These are phyloP conservation scores for Acropternis orthonyx DNA, from an alignment of 2,797 vertebrate species.

Conservation along the genomic window DNA sequence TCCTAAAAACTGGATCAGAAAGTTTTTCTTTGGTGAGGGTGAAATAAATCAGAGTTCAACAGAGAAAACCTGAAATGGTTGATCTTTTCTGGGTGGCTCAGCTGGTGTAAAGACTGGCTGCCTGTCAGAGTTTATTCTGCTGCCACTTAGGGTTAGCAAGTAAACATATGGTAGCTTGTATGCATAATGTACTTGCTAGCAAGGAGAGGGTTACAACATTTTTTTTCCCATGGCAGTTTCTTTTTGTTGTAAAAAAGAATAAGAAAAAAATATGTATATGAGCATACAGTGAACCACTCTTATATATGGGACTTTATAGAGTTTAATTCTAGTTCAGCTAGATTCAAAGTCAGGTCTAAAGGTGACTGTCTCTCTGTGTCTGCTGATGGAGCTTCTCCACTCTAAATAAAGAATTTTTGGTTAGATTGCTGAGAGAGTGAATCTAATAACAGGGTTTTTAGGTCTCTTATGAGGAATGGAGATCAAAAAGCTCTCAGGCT, in stretches of 20 bases:
- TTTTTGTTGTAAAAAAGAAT: neutral
- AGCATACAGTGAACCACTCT: neutral
- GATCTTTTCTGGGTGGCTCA: neutral
- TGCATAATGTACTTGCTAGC: neutral
- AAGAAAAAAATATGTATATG: neutral
- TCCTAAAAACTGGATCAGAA: neutral
- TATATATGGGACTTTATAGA: neutral
- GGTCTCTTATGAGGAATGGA: neutral
- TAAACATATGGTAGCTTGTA: neutral
- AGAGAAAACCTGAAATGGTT: neutral
- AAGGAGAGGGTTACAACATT: neutral
- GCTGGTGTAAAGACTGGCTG: neutral
- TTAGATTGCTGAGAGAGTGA: neutral
- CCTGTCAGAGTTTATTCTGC: neutral
- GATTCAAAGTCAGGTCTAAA: neutral
- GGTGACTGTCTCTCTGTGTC: neutral
- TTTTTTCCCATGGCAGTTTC: too few species aligned
- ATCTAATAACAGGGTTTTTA: neutral
- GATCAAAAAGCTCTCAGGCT: neutral
- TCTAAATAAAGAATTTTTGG: neutral
- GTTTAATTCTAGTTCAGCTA: neutral
- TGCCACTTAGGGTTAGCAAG: neutral
- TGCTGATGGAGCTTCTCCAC: neutral
- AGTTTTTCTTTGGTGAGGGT: neutral
- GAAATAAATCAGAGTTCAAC: neutral